Conservation (phyloP, 2,888 invertebrate species). For the Eristalis tenax region DNA sequence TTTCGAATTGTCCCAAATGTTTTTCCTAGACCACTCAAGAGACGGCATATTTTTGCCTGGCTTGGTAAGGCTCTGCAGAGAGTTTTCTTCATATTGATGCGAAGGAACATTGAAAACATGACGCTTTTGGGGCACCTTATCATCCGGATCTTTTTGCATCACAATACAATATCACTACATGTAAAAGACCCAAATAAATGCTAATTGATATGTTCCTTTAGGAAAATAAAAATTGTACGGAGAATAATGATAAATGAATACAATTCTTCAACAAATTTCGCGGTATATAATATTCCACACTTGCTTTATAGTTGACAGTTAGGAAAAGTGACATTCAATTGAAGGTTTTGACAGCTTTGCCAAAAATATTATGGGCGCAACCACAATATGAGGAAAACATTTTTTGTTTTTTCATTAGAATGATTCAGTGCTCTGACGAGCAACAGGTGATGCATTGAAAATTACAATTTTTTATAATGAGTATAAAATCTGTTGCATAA, state of each 20-base stretch:
- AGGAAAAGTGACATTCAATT: slow-evolving; percentile 21
- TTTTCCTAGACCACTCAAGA: slow-evolving; percentile 25
- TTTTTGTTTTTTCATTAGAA: not conserved
- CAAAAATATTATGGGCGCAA: slow-evolving; percentile 2
- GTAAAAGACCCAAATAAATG: not conserved
- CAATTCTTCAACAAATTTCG: slow-evolving; percentile 14
- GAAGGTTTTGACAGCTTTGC: not conserved
- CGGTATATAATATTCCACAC: slow-evolving; percentile 34
- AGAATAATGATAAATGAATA: not conserved
- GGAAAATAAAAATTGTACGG: not conserved
- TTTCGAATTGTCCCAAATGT: slow-evolving; percentile 15
- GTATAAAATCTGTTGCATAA: no score
- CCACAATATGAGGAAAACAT: slow-evolving; percentile 7
- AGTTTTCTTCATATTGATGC: slow-evolving; percentile 26
- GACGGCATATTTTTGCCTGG: slow-evolving; percentile 32
- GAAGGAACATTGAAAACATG: slow-evolving; percentile 36
- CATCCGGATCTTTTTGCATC: slow-evolving; percentile 70
- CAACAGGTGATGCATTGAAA: slow-evolving; percentile 1
- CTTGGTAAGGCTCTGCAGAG: slow-evolving; percentile 12
- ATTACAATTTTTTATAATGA: no score
- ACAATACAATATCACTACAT: slow-evolving; percentile 42
- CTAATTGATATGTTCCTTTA: not conserved
- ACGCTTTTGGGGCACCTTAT: slow-evolving; percentile 65
- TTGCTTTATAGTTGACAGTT: slow-evolving; percentile 46
- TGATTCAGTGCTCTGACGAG: not conserved